These are phyloP conservation scores for Peromyscus leucopus DNA, from an alignment of 2,113 vertebrate genomes.

Conservation along the genomic window DNA sequence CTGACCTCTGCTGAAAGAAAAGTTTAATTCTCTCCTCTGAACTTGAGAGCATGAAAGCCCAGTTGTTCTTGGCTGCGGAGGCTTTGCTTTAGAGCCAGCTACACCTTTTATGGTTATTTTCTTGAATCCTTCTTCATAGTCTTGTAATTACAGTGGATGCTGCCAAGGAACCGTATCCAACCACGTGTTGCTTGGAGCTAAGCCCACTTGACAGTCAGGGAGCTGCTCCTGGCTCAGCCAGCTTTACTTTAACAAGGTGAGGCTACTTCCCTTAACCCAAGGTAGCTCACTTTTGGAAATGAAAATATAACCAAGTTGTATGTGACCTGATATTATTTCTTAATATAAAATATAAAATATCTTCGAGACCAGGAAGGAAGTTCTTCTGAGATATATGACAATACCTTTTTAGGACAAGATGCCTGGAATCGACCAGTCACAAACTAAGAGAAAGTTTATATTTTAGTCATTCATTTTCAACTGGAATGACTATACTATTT, in stretches of 20 bases:
- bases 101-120: slow-evolving; percentile 90
- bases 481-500: neutral
- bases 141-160: slow-evolving; percentile 84
- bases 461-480: slow-evolving; percentile 40
- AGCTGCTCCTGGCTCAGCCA: slow-evolving; percentile 62
- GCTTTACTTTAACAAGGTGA: slow-evolving; percentile 74
- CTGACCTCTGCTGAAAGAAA: slow-evolving; percentile 82
- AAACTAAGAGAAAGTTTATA: slow-evolving; percentile 23
- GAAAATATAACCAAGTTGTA: neutral
- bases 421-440: neutral
- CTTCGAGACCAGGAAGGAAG: neutral
- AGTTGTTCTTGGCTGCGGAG: slow-evolving; percentile 87
- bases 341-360: slow-evolving; percentile 19
- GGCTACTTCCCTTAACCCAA: slow-evolving; percentile 73
- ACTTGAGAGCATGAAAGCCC: slow-evolving; percentile 88
- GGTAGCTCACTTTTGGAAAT: neutral
- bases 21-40: slow-evolving; percentile 85
- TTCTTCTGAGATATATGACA: neutral
- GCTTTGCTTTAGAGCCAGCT: slow-evolving; percentile 87
- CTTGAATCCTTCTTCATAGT: slow-evolving; percentile 84
- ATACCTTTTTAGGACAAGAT: neutral
- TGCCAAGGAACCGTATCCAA: slow-evolving; percentile 88
- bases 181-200: slow-evolving; percentile 86
- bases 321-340: neutral
- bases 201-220: slow-evolving; percentile 80